Evolutionary conservation across 1,140 invertebrate genomes (phyloP).

Genomic region (Elymnias hypermnestra): DNA sequence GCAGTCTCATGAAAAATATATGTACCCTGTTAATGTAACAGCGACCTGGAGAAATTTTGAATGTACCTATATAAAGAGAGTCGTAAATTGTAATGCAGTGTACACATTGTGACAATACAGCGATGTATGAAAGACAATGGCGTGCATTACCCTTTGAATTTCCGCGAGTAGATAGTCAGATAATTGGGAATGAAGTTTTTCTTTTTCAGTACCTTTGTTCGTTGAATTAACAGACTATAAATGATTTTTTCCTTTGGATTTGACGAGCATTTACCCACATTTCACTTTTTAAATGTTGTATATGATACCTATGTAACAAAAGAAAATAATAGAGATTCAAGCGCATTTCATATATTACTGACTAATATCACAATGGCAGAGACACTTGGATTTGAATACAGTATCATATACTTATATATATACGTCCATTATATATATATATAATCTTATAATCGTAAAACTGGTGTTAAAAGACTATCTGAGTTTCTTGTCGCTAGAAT

Average conservation of each 20-base stretch:
- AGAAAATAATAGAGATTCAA: too few relatives aligned
- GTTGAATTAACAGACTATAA: slow-evolving; percentile 12
- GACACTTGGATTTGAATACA: too few relatives aligned
- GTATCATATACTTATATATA: too few relatives aligned
- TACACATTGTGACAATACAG: slow-evolving; percentile 13
- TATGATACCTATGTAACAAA: too few relatives aligned
- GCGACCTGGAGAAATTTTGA: neutral
- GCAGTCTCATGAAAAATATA: neutral
- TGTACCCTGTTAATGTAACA: neutral
- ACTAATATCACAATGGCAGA: too few relatives aligned
- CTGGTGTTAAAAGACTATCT: too few relatives aligned
- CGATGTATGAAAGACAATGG: slow-evolving; percentile 53
- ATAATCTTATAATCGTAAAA: too few relatives aligned
- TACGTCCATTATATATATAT: too few relatives aligned
- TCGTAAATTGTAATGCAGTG: slow-evolving; percentile 22
- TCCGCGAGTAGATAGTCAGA: slow-evolving; percentile 55
- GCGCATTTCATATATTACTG: too few relatives aligned
- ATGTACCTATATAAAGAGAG: neutral
- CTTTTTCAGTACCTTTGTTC: slow-evolving; percentile 25
- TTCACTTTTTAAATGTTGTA: too few relatives aligned
- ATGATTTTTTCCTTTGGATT: slow-evolving; percentile 3
- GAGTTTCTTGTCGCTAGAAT: too few relatives aligned
- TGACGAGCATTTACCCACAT: neutral
- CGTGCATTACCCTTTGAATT: slow-evolving; percentile 44
- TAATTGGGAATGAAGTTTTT: slow-evolving; percentile 48